Evolutionary conservation across 53 echinoderm and acorn worm species (phyloP).

Genomic region (Stichopus horrens): DNA sequence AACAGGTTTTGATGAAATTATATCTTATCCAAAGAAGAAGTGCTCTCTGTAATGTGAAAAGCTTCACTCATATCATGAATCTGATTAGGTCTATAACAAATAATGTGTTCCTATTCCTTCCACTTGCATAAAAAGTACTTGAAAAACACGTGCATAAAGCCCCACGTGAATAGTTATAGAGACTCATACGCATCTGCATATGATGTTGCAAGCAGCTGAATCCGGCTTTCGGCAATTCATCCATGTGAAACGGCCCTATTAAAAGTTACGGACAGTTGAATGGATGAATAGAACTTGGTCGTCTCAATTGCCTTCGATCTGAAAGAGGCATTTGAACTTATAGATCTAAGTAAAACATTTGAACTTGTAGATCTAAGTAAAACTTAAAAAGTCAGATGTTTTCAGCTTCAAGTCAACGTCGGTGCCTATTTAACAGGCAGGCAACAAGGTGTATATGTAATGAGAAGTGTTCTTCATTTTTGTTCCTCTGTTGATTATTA

Average conservation of each 20-base stretch:
- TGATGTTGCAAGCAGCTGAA: background rate
- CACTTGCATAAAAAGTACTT: background rate
- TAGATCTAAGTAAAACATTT: no score
- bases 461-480: constrained; percentile 15
- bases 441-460: background rate
- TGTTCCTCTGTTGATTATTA: constrained; percentile 23
- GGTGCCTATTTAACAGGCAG: background rate
- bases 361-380: background rate
- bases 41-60: no score
- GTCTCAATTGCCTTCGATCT: background rate
- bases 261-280: background rate
- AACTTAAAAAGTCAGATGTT: background rate
- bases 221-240: background rate
- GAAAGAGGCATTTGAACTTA: background rate
- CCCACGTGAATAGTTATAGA: background rate
- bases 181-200: background rate
- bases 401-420: background rate
- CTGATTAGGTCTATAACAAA: no score
- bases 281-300: background rate
- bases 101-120: background rate
- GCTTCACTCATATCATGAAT: no score
- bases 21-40: no score
- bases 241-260: background rate
- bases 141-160: background rate
- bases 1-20: no score